phyloP scores from a whole-genome alignment of 2,888 invertebrate species.

The Hyposoter dolosus region DNA sequence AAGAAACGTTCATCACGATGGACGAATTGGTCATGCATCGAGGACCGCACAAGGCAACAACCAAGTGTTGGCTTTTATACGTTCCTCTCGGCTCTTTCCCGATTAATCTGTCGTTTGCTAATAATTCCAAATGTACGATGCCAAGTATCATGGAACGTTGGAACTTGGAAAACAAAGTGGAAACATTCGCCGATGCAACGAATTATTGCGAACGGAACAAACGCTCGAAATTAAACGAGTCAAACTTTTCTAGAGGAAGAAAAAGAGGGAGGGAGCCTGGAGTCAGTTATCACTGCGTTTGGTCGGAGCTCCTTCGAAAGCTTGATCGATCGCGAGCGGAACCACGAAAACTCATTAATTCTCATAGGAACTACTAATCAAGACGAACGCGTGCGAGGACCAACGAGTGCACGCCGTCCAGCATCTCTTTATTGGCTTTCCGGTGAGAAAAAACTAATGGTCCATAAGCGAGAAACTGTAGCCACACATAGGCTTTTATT shows the following conservation, averaged over 20 bases:
- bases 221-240: conserved; percentile 11
- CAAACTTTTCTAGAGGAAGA: neutral
- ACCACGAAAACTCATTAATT: conserved; percentile 46
- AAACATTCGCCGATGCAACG: neutral
- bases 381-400: conserved; percentile 2
- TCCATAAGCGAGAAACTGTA: conserved; percentile 44
- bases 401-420: conserved; percentile 35
- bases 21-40: conserved; percentile 24
- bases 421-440: conserved; percentile 53
- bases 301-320: neutral
- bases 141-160: neutral
- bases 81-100: neutral
- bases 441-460: conserved; percentile 42
- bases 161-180: neutral
- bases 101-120: neutral
- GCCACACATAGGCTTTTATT: conserved; percentile 35
- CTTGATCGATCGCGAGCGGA: neutral
- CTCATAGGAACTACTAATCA: conserved; percentile 40
- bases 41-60: neutral
- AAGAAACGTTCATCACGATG: conserved; percentile 7
- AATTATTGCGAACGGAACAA: too few species aligned
- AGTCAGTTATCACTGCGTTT: conserved; percentile 21
- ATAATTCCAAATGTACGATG: neutral
- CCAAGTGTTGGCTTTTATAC: too few species aligned
- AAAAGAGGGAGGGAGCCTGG: neutral